These are phyloP conservation scores for Asobara japonica DNA, from an alignment of 1,140 invertebrate genomes.

Conservation along the genomic window DNA sequence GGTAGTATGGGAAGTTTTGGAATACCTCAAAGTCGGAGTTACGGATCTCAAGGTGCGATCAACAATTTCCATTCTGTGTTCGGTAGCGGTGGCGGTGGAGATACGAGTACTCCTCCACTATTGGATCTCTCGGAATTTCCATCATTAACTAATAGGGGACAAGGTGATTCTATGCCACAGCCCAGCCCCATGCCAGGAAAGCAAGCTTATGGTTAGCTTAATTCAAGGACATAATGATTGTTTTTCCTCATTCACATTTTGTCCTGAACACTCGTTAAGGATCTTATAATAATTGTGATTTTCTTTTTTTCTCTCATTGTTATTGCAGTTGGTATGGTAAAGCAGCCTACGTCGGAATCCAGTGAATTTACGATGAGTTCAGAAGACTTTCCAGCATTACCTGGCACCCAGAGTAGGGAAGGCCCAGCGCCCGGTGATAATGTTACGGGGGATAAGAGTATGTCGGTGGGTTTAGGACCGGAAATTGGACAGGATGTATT, in stretches of 20 bases:
- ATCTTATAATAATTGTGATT: background rate
- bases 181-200: slow-evolving; percentile 83
- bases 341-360: slow-evolving; percentile 89
- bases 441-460: slow-evolving; percentile 68
- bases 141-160: slow-evolving; percentile 83
- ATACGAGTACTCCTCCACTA: slow-evolving; percentile 81
- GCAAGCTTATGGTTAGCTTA: slow-evolving; percentile 81
- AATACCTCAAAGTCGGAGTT: slow-evolving; percentile 73
- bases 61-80: slow-evolving; percentile 83
- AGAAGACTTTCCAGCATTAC: slow-evolving; percentile 98
- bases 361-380: slow-evolving; percentile 97
- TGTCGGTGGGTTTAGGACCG: slow-evolving; percentile 66
- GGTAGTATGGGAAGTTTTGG: slow-evolving; percentile 72
- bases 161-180: slow-evolving; percentile 81
- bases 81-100: slow-evolving; percentile 70
- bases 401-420: slow-evolving; percentile 73
- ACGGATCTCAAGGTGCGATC: slow-evolving; percentile 73
- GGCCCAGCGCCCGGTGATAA: slow-evolving; percentile 67
- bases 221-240: slow-evolving; percentile 12
- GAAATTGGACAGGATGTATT: slow-evolving; percentile 63
- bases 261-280: slow-evolving; percentile 7
- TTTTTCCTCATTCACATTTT: slow-evolving; percentile 11
- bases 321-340: slow-evolving; percentile 90
- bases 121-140: slow-evolving; percentile 91
- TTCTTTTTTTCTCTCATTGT: slow-evolving; percentile 39